Percentiles rank a stretch among this genome's conserved stretches.
These are phyloP conservation scores for Florisuga fusca DNA, from an alignment of 2,797 vertebrate species.

Conservation along the genomic window DNA sequence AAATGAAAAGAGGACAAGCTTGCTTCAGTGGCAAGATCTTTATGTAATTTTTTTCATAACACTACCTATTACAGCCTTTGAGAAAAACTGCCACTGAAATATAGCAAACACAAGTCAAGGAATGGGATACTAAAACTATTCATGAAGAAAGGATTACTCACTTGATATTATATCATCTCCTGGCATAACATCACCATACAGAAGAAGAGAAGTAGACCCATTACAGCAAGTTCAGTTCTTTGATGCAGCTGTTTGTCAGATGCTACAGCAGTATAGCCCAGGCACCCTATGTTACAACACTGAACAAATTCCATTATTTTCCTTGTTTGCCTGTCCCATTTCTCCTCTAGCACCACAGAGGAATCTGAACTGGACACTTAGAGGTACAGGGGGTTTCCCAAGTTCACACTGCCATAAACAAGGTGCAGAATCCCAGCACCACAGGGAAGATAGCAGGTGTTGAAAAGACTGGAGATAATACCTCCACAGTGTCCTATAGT, in stretches of 20 bases:
- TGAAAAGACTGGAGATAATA: neutral
- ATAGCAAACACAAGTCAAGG: neutral
- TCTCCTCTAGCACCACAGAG: neutral
- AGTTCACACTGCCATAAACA: neutral
- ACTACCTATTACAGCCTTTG: neutral
- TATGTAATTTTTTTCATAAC: neutral
- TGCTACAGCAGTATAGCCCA: neutral
- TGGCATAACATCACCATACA: neutral
- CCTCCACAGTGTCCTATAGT: neutral
- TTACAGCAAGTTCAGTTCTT: neutral
- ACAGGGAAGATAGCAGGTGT: neutral
- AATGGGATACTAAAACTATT: neutral
- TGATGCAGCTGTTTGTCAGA: neutral
- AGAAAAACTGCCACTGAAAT: neutral
- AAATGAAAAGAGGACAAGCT: neutral
- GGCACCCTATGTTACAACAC: neutral
- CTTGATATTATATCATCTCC: neutral
- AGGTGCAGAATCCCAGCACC: neutral
- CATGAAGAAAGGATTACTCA: neutral
- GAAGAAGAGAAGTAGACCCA: neutral
- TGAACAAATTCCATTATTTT: neutral
- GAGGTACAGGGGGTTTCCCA: neutral
- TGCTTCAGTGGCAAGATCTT: neutral
- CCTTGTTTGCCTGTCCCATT: neutral
- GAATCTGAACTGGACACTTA: neutral